phyloP scores from a whole-genome alignment of 2,888 invertebrate species.

The Pseudeuparius sepicola region DNA sequence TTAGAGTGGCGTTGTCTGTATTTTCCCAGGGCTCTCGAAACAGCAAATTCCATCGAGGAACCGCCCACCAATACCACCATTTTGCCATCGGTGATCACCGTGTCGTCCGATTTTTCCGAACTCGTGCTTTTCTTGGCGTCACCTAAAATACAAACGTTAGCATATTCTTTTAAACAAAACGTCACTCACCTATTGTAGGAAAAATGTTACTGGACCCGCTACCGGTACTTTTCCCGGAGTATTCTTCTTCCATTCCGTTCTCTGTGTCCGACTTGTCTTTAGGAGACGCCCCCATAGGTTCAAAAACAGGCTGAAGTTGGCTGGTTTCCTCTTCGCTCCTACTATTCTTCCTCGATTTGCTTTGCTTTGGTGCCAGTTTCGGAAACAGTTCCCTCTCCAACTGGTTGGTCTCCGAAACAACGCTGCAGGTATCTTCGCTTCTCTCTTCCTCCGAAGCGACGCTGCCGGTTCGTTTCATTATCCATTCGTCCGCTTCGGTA shows the following conservation, averaged over 20 bases:
- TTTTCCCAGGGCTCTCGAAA: slow-evolving; percentile 70
- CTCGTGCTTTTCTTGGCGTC: slow-evolving; percentile 51
- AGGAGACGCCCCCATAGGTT: slow-evolving; percentile 18
- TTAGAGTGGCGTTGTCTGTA: slow-evolving; percentile 66
- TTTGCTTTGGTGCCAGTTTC: slow-evolving; percentile 45
- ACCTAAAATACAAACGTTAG: too few relatives aligned
- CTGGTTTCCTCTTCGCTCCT: neutral
- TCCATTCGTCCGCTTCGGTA: slow-evolving; percentile 64
- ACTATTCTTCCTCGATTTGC: neutral
- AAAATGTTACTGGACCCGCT: slow-evolving; percentile 54
- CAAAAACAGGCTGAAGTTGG: slow-evolving; percentile 16
- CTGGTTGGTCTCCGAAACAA: slow-evolving; percentile 58
- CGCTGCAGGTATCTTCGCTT: slow-evolving; percentile 41
- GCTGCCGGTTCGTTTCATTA: slow-evolving; percentile 53
- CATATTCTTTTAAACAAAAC: too few relatives aligned
- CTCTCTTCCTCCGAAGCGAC: slow-evolving; percentile 66
- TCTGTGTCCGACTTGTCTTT: slow-evolving; percentile 21
- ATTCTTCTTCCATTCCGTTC: slow-evolving; percentile 47
- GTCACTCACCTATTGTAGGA: slow-evolving; percentile 64
- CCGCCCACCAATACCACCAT: slow-evolving; percentile 45
- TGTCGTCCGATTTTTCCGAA: slow-evolving; percentile 52
- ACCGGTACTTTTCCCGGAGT: slow-evolving; percentile 49
- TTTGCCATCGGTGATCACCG: slow-evolving; percentile 38
- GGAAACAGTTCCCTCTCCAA: slow-evolving; percentile 53
- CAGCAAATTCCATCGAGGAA: slow-evolving; percentile 74